Conservation (phyloP, 2,888 invertebrate genomes). For the Philaethria dido region DNA sequence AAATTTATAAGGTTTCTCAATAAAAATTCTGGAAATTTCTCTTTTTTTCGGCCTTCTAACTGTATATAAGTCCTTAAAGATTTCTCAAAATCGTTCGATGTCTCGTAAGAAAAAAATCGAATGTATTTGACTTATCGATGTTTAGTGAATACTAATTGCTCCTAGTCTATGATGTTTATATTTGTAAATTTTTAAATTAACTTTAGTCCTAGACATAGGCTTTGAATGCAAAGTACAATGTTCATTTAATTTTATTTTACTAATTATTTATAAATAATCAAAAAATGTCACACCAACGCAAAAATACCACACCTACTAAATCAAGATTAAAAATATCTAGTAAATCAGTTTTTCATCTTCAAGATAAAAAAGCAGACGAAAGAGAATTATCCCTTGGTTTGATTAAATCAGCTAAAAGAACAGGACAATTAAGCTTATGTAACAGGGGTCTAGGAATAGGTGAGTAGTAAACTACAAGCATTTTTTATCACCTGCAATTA, state of each 20-base stretch:
- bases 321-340: slow-evolving; percentile 69
- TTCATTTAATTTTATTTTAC: slow-evolving; percentile 5
- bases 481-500: not conserved
- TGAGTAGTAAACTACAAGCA: slow-evolving; percentile 59
- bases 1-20: too few relatives aligned
- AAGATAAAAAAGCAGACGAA: slow-evolving; percentile 88
- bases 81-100: not conserved
- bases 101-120: not conserved
- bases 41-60: too few relatives aligned
- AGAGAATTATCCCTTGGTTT: slow-evolving; percentile 87
- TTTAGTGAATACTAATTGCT: not conserved
- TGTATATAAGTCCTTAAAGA: too few relatives aligned
- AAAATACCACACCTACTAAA: slow-evolving; percentile 56
- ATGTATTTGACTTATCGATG: not conserved
- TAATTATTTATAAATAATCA: not conserved
- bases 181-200: slow-evolving; percentile 5
- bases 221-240: not conserved
- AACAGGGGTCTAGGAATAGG: slow-evolving; percentile 89
- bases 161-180: slow-evolving; percentile 15
- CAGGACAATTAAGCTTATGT: slow-evolving; percentile 91
- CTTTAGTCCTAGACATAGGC: not conserved
- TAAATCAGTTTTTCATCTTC: slow-evolving; percentile 87
- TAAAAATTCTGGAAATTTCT: too few relatives aligned
- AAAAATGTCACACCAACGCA: slow-evolving; percentile 67
- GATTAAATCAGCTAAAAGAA: slow-evolving; percentile 91